Evolutionary conservation across 2,888 invertebrate genomes (phyloP).

Genomic region (Drosophila austrosaltans): DNA sequence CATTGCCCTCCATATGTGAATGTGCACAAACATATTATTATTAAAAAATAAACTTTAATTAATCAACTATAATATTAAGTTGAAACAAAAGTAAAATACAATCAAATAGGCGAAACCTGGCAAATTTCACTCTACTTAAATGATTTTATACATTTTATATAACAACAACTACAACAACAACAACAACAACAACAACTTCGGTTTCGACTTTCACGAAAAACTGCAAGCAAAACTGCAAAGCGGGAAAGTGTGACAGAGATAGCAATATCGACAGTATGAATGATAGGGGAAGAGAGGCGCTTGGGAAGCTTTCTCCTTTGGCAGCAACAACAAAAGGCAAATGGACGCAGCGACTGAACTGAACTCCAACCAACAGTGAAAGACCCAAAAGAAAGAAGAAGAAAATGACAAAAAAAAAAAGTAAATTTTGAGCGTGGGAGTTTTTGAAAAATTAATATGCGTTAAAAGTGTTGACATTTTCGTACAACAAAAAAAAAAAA

Average conservation of each 20-base stretch:
- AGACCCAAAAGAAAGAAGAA: slow-evolving; percentile 49
- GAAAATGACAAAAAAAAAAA: slow-evolving; percentile 39
- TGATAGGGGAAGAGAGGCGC: slow-evolving; percentile 31
- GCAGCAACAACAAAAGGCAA: slow-evolving; percentile 62
- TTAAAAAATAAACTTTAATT: background rate
- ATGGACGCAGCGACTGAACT: slow-evolving; percentile 56
- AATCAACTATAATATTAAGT: slow-evolving; percentile 13
- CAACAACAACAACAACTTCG: slow-evolving; percentile 21
- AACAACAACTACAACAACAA: slow-evolving; percentile 46
- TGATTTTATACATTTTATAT: slow-evolving; percentile 76
- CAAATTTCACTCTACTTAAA: slow-evolving; percentile 77
- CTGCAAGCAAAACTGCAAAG: slow-evolving; percentile 74
- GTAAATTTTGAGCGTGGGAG: slow-evolving; percentile 70
- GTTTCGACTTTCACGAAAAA: slow-evolving; percentile 72
- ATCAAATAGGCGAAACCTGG: slow-evolving; percentile 42
- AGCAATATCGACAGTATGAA: slow-evolving; percentile 13
- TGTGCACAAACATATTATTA: background rate
- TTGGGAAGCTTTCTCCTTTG: slow-evolving; percentile 70
- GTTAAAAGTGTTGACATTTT: slow-evolving; percentile 67
- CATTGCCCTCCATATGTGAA: background rate
- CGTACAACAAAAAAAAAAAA: slow-evolving; percentile 38
- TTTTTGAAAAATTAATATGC: slow-evolving; percentile 76
- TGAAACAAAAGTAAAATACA: slow-evolving; percentile 27
- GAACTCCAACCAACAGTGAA: slow-evolving; percentile 40
- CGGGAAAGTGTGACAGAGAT: slow-evolving; percentile 25